Conservation (phyloP, 2,113 vertebrate species). For the rat (Rattus norvegicus) region DNA sequence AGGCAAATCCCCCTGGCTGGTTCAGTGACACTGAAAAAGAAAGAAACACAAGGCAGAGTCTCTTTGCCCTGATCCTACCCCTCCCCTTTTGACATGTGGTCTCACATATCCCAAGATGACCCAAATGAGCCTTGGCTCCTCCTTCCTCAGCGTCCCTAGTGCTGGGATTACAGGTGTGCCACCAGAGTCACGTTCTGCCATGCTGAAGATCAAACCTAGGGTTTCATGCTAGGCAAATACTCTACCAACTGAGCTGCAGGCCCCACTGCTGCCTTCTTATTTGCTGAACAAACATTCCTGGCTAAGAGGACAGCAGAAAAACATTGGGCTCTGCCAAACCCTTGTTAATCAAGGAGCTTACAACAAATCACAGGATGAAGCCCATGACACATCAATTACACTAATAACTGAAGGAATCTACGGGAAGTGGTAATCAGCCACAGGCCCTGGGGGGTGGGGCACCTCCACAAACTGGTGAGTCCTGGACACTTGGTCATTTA, state of each 20-base stretch:
- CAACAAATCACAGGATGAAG: conserved; percentile 71
- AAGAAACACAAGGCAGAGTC: not conserved
- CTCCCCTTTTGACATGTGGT: too few species aligned
- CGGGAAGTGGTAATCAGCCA: conserved; percentile 62
- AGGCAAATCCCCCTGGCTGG: not conserved
- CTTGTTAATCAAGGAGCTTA: conserved; percentile 62
- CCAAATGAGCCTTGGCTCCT: not conserved
- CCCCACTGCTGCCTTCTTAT: not conserved
- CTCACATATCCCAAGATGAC: not conserved
- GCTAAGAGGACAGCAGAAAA: conserved; percentile 42
- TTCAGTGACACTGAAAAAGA: not conserved
- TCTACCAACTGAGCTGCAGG: not conserved
- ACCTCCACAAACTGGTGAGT: not conserved
- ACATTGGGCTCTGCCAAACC: conserved; percentile 54
- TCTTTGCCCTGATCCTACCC: not conserved
- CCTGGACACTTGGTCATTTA: not conserved
- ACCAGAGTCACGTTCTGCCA: not conserved
- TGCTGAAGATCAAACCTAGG: not conserved
- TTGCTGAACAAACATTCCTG: conserved; percentile 71
- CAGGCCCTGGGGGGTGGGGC: not conserved
- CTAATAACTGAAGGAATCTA: conserved; percentile 63
- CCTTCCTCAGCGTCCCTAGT: not conserved
- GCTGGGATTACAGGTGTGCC: not conserved
- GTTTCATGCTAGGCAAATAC: not conserved
- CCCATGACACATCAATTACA: conserved; percentile 75